phyloP scores from a whole-genome alignment of 2,113 vertebrate genomes.

The Melierax canorus region DNA sequence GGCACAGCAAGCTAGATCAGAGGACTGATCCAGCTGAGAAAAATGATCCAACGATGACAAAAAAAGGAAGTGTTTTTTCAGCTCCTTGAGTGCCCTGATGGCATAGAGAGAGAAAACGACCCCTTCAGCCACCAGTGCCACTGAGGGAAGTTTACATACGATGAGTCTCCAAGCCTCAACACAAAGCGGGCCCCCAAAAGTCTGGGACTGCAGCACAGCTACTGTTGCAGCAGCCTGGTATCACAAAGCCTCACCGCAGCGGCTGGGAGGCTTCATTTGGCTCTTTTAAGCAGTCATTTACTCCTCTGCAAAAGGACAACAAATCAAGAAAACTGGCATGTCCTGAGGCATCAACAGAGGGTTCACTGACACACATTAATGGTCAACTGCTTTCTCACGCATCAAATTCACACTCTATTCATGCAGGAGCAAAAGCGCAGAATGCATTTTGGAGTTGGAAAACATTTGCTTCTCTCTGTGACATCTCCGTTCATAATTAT shows the following conservation, averaged over 20 bases:
- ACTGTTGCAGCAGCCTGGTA: background rate
- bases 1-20: background rate
- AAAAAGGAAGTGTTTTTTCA: background rate
- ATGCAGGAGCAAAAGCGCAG: background rate
- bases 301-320: background rate
- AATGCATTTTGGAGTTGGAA: background rate
- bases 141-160: background rate
- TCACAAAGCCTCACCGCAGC: fast-evolving
- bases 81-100: fast-evolving
- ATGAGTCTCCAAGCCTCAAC: background rate
- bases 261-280: background rate
- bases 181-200: background rate
- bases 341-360: background rate
- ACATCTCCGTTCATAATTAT: background rate
- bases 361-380: background rate
- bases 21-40: background rate
- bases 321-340: background rate
- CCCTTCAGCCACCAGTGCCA: background rate
- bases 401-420: background rate
- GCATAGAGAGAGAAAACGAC: background rate
- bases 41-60: background rate
- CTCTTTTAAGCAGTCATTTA: background rate
- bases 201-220: background rate
- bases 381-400: fast-evolving
- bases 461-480: background rate